Percentiles rank a stretch among this genome's conserved stretches.
Evolutionary conservation across 92 coral and sea anemone species (phyloP).

Genomic region (Metridium senile): DNA sequence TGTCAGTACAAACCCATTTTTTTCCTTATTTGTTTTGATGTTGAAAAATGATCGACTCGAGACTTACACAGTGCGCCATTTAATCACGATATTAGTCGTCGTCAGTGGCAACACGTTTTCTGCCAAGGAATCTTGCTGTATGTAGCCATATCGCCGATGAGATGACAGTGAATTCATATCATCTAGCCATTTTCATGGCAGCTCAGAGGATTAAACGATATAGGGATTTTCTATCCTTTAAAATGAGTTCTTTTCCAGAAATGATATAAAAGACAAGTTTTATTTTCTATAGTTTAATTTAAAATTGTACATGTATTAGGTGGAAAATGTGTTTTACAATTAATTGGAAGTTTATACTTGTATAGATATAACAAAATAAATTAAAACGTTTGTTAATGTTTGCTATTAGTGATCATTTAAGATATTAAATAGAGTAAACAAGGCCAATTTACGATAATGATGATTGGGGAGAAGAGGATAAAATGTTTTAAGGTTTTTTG

Average conservation of each 20-base stretch:
- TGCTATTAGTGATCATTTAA: neutral
- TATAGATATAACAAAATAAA: neutral
- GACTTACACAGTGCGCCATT: neutral
- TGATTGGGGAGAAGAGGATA: neutral
- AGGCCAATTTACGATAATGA: conserved; percentile 13
- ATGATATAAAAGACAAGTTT: neutral
- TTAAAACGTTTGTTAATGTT: neutral
- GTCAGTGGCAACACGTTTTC: neutral
- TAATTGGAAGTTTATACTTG: neutral
- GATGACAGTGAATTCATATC: neutral
- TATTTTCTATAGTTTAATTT: too few species aligned
- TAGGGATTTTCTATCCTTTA: neutral
- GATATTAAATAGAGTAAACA: neutral
- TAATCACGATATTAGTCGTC: neutral
- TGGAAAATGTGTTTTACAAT: too few species aligned
- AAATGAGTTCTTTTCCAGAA: neutral
- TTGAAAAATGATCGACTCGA: neutral
- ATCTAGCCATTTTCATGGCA: neutral
- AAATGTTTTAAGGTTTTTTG: neutral
- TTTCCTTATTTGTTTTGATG: neutral
- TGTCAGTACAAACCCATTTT: neutral
- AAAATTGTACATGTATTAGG: too few species aligned
- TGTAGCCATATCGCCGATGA: neutral
- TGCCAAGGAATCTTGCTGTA: neutral
- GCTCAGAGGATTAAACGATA: neutral